Conservation (phyloP, 2,113 vertebrate genomes). For the Protomyctophum bolini region DNA sequence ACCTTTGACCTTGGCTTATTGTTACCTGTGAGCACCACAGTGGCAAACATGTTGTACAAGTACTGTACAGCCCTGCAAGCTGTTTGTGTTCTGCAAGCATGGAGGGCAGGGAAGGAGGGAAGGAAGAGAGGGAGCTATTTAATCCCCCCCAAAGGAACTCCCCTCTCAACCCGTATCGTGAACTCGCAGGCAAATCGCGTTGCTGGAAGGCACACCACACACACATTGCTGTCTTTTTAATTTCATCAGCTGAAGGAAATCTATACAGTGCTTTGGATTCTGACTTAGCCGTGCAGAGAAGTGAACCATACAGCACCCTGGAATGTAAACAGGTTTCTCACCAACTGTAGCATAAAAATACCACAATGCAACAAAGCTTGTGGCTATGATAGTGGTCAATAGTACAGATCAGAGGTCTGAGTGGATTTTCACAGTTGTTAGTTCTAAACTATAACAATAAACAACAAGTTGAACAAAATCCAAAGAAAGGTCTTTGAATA, state of each 20-base stretch:
- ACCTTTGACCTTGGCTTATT: slow-evolving; percentile 78
- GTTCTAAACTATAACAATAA: slow-evolving; percentile 72
- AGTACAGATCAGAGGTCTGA: slow-evolving; percentile 75
- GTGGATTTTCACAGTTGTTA: slow-evolving; percentile 66
- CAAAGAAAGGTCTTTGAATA: slow-evolving; percentile 53
- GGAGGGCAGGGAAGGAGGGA: slow-evolving; percentile 72
- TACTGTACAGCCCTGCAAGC: slow-evolving; percentile 75
- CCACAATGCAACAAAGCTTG: slow-evolving; percentile 67
- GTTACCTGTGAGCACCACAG: slow-evolving; percentile 77
- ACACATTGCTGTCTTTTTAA: slow-evolving; percentile 84
- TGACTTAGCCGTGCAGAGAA: slow-evolving; percentile 65
- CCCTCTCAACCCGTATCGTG: slow-evolving; percentile 83
- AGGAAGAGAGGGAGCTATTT: slow-evolving; percentile 79
- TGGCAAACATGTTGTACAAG: slow-evolving; percentile 72
- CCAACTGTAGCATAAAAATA: slow-evolving; percentile 72
- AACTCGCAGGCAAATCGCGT: slow-evolving; percentile 81
- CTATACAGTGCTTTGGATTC: slow-evolving; percentile 78
- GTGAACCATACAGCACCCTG: slow-evolving; percentile 75
- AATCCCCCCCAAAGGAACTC: slow-evolving; percentile 84
- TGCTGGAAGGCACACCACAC: slow-evolving; percentile 80
- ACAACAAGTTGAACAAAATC: slow-evolving; percentile 66
- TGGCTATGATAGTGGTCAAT: slow-evolving; percentile 78
- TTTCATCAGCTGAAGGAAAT: slow-evolving; percentile 84
- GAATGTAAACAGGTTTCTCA: slow-evolving; percentile 77
- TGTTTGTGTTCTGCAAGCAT: slow-evolving; percentile 77